These are phyloP conservation scores for Amphiprion percula DNA, from an alignment of 2,113 vertebrate genomes.

Conservation along the genomic window DNA sequence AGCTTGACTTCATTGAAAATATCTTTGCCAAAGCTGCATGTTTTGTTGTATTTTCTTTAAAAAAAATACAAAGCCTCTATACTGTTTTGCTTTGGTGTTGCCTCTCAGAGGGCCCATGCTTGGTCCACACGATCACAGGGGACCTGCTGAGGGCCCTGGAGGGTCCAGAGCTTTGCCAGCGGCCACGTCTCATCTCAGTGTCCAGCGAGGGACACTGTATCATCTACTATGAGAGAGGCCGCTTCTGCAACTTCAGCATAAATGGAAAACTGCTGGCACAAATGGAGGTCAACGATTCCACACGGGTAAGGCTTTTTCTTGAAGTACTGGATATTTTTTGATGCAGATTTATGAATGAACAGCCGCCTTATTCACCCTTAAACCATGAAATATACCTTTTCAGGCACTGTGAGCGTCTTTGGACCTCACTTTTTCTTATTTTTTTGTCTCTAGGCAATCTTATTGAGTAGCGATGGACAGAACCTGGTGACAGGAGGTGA, in stretches of 20 bases:
- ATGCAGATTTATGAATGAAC: background rate
- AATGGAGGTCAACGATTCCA: conserved; percentile 98
- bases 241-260: conserved; percentile 99
- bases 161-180: conserved; percentile 94
- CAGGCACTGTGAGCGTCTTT: too few species aligned
- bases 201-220: conserved; percentile 99
- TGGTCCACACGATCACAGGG: conserved; percentile 99
- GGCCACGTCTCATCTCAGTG: conserved; percentile 96
- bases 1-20: too few species aligned
- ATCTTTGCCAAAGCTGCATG: background rate
- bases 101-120: conserved; percentile 94
- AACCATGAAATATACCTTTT: background rate
- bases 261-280: conserved; percentile 97
- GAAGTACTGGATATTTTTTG: background rate
- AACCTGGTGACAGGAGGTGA: conserved; percentile 99
- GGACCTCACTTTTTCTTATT: background rate
- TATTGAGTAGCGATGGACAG: conserved; percentile 97
- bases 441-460: conserved; percentile 87
- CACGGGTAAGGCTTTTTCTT: conserved; percentile 85
- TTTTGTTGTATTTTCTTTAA: too few species aligned
- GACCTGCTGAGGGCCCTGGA: conserved; percentile 96
- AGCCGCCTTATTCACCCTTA: background rate
- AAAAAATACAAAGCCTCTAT: too few species aligned
- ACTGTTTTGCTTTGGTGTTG: conserved; percentile 20
- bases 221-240: conserved; percentile 97